Percentiles rank a stretch among this genome's conserved stretches.
These are phyloP conservation scores for Nycticorax nycticorax DNA, from an alignment of 2,113 vertebrate species.

Conservation along the genomic window DNA sequence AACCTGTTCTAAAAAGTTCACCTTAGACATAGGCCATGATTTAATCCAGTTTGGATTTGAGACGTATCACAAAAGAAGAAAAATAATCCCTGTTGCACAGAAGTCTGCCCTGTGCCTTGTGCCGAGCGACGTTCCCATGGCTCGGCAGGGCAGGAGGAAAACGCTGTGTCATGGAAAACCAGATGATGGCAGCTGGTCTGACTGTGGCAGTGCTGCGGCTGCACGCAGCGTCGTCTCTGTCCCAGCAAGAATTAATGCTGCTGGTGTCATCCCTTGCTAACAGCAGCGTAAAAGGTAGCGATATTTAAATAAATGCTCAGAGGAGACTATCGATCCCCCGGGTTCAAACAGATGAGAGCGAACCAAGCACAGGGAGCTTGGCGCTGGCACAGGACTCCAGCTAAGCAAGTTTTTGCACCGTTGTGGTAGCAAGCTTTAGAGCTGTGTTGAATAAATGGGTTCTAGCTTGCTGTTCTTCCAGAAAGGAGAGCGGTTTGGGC, in stretches of 20 bases:
- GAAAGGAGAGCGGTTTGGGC: not conserved
- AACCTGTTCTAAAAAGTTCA: not conserved
- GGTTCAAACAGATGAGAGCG: not conserved
- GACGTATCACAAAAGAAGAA: not conserved
- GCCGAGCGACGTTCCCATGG: not conserved
- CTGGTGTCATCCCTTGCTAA: not conserved
- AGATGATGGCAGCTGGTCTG: not conserved
- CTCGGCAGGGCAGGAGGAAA: not conserved
- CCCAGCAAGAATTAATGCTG: not conserved
- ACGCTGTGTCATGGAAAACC: fast-evolving
- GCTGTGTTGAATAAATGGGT: not conserved
- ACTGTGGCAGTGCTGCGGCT: fast-evolving
- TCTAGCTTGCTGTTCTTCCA: not conserved
- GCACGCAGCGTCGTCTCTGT: fast-evolving
- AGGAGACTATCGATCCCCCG: fast-evolving
- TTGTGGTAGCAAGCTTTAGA: not conserved
- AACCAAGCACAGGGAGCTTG: not conserved
- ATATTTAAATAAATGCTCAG: not conserved
- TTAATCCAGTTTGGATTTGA: not conserved
- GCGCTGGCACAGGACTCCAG: not conserved
- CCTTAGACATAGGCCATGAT: not conserved
- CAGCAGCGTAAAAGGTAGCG: fast-evolving
- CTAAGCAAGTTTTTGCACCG: not conserved
- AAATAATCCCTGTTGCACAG: not conserved
- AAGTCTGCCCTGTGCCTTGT: not conserved